phyloP scores from a whole-genome alignment of 2,888 invertebrate species.

The Eupsilia transversa region DNA sequence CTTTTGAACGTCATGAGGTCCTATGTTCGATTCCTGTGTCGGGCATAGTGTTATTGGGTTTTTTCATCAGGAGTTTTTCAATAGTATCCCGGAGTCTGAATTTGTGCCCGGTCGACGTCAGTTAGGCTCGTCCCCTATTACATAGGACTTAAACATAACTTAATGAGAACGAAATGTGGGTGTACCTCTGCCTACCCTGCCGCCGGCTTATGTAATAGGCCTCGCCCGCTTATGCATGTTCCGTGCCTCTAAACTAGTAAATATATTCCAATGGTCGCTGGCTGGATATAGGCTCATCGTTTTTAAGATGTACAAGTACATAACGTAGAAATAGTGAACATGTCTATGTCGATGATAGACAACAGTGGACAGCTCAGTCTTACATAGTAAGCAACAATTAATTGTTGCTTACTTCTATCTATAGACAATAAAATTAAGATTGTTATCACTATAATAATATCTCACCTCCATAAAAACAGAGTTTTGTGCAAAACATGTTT shows the following conservation, averaged over 20 bases:
- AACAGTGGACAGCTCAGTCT: background rate
- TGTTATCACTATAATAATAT: background rate
- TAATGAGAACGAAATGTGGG: no score
- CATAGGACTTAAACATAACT: background rate
- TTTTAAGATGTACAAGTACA: background rate
- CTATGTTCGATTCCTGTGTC: background rate
- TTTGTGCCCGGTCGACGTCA: background rate
- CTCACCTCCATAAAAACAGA: background rate
- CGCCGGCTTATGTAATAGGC: background rate
- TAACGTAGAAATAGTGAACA: background rate
- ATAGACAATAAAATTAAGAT: background rate
- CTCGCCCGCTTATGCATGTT: background rate
- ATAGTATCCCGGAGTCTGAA: background rate
- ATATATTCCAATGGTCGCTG: no score
- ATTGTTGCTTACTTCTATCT: background rate
- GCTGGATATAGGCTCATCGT: background rate
- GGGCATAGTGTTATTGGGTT: no score
- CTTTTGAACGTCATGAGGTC: no score
- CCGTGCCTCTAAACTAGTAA: background rate
- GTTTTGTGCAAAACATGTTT: slow-evolving; percentile 33
- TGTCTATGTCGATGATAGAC: background rate
- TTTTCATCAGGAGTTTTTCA: background rate
- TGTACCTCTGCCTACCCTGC: background rate
- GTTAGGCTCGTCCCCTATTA: background rate
- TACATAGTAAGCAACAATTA: no score